These are phyloP conservation scores for Barnardius zonarius DNA, from an alignment of 2,113 vertebrate genomes.

Conservation along the genomic window DNA sequence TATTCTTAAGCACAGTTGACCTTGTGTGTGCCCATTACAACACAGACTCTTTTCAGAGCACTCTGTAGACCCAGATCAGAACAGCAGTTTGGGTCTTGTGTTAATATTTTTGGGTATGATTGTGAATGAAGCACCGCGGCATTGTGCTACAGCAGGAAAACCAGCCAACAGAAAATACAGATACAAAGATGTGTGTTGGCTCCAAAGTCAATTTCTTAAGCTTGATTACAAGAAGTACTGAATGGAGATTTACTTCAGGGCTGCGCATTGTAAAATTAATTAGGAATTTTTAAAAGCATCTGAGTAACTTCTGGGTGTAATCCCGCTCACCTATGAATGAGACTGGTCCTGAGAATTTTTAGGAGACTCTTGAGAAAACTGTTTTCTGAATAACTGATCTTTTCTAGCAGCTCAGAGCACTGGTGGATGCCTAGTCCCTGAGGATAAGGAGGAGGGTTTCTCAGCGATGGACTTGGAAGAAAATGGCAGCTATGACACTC, in stretches of 20 bases:
- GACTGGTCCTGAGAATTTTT: neutral
- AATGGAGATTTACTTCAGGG: neutral
- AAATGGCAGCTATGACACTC: neutral
- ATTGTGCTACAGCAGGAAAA: neutral
- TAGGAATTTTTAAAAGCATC: neutral
- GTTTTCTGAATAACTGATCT: neutral
- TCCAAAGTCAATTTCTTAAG: neutral
- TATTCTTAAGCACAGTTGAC: neutral
- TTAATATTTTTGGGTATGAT: neutral
- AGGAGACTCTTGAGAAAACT: neutral
- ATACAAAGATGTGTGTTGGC: neutral
- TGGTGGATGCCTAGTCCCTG: neutral
- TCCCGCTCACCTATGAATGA: neutral
- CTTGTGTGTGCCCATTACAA: neutral
- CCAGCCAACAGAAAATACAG: neutral
- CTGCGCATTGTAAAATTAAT: neutral
- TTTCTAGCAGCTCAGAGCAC: neutral
- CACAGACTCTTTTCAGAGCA: neutral
- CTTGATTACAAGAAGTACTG: slow-evolving; percentile 1
- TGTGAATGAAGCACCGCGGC: neutral
- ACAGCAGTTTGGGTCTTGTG: neutral
- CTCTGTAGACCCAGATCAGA: neutral
- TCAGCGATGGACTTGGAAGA: neutral
- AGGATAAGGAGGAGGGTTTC: neutral
- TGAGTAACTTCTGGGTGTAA: neutral